Percentiles rank a stretch among this genome's conserved stretches.
Conservation (phyloP, 2,888 invertebrate species). For the Rhogogaster chlorosoma region DNA sequence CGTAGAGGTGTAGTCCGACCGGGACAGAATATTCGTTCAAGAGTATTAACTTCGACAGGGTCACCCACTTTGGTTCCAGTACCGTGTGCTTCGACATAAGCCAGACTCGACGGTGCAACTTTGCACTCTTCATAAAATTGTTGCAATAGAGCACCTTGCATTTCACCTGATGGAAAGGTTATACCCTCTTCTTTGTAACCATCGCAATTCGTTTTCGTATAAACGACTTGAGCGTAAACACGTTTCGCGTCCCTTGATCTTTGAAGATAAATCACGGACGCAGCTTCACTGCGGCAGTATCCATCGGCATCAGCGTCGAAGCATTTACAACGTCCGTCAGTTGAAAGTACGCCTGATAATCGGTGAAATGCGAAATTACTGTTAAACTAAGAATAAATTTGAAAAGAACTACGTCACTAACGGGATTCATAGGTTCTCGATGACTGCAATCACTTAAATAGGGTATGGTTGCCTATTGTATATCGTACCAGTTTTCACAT, state of each 20-base stretch:
- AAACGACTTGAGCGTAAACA: conserved; percentile 79
- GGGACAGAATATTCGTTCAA: conserved; percentile 89
- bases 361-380: too few relatives aligned
- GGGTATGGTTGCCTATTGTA: too few relatives aligned
- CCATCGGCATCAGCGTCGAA: conserved; percentile 93
- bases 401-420: too few relatives aligned
- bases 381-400: too few relatives aligned
- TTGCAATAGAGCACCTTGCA: conserved; percentile 73
- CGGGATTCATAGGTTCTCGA: too few relatives aligned
- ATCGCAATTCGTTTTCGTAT: conserved; percentile 82
- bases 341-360: not conserved
- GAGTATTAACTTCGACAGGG: conserved; percentile 92
- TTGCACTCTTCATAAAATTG: conserved; percentile 76
- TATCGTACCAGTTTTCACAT: too few relatives aligned
- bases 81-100: conserved; percentile 86
- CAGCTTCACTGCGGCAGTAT: conserved; percentile 91
- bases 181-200: conserved; percentile 78
- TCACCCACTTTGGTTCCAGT: conserved; percentile 93
- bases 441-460: too few relatives aligned
- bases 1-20: conserved; percentile 86
- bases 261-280: conserved; percentile 86
- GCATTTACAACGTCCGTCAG: conserved; percentile 82
- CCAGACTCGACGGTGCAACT: conserved; percentile 80
- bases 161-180: conserved; percentile 71
- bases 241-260: conserved; percentile 80